Evolutionary conservation across 1,140 invertebrate genomes (phyloP), one percentile per base, ranked within the genome.

Genomic region (Heliconius nattereri): DNA sequence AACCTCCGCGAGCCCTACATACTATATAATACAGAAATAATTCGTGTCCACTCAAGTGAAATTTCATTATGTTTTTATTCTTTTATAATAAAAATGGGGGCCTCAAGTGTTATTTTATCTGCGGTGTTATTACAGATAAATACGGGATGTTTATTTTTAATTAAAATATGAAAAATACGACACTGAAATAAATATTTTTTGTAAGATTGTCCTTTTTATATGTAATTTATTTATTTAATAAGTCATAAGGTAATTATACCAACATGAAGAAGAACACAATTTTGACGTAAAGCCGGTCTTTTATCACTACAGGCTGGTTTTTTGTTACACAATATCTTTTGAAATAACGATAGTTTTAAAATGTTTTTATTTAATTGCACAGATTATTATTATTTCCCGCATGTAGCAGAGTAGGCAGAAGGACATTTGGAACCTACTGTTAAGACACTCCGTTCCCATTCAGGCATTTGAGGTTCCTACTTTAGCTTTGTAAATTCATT

Each of bases 41-140:
- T 80, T 80, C 75, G 71, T 52, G 54, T 26, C 79, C 75, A 80
- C 79, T 80, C 79, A 57, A 52, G 29, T 80, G 79, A 49, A 71
- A 80, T 80, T 80, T 80, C 71, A 80, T 80, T 80, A 80, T 80
- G 75, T 80, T 80, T 80, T 80, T 73, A 76, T 77, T 76, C 71
- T 76, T 80, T 80, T 80, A 76, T 80, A 60, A 71, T 73, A 80
- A 76, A 76, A 79, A 71, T 60, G 78, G 74, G 79, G 52, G 23
- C 73, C 72, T 80, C 75, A 73, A 80, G 79, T 76, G 79, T 75
- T 76, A 76, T 80, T 80, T 80, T 76, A 80, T 80, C 79, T 80
- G 79, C 45, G 75, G 79, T 74, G 71, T 77, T 80, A 80, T 80
- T 80, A 77, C 75, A 80, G 75, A 80, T 72, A 80, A 80, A 80